phyloP scores from a whole-genome alignment of 2,113 vertebrate species.

The Thunnus maccoyii region DNA sequence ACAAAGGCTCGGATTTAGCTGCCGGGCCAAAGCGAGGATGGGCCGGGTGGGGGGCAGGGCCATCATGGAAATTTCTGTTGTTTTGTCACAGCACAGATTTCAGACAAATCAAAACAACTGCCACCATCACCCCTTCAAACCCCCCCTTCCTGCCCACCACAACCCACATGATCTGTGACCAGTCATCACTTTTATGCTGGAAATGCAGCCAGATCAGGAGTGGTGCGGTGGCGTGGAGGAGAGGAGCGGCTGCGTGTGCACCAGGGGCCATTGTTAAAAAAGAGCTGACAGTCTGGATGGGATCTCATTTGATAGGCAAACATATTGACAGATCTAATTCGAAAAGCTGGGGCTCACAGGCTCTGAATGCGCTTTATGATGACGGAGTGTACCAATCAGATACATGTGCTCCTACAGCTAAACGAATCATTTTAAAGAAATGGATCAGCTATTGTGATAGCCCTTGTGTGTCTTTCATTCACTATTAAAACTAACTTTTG shows the following conservation, averaged over 20 bases:
- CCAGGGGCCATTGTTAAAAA: conserved; percentile 66
- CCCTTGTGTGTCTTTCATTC: not conserved
- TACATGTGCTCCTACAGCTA: not conserved
- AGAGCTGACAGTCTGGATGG: conserved; percentile 73
- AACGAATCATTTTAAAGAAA: not conserved
- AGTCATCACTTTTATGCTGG: conserved; percentile 81
- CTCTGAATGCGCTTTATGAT: not conserved
- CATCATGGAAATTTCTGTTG: conserved; percentile 75
- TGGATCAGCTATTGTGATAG: conserved; percentile 7
- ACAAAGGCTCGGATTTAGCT: conserved; percentile 85
- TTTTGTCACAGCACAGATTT: conserved; percentile 76
- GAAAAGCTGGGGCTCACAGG: conserved; percentile 31
- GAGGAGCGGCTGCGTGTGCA: conserved; percentile 20
- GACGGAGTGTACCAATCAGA: conserved; percentile 12
- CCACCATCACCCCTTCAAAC: conserved; percentile 40
- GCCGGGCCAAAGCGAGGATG: conserved; percentile 59
- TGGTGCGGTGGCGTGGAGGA: conserved; percentile 3
- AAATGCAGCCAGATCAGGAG: conserved; percentile 66
- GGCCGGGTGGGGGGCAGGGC: conserved; percentile 46
- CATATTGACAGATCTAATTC: conserved; percentile 57
- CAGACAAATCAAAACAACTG: conserved; percentile 78
- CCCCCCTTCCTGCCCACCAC: conserved; percentile 20
- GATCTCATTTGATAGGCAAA: conserved; percentile 66
- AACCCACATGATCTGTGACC: conserved; percentile 56
- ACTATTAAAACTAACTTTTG: not conserved